phyloP scores from a whole-genome alignment of 2,797 vertebrate genomes.

The Selene dorsalis region DNA sequence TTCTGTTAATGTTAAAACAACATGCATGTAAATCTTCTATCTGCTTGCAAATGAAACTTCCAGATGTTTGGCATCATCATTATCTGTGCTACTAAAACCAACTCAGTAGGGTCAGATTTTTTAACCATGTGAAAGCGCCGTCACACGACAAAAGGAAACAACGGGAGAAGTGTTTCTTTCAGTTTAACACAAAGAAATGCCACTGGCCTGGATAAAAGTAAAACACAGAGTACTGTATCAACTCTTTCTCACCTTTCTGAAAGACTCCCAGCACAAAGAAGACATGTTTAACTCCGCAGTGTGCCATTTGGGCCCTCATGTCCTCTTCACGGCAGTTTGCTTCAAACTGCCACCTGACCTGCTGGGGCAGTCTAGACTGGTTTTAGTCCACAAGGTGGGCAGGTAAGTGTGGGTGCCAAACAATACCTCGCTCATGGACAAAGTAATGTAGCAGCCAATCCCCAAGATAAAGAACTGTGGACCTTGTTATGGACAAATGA shows the following conservation, averaged over 20 bases:
- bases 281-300: rapidly evolving
- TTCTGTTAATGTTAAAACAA: no score
- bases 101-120: no score
- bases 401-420: neutral
- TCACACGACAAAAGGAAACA: neutral
- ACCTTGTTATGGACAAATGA: neutral
- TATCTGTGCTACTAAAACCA: no score
- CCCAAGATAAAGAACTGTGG: neutral
- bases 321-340: no score
- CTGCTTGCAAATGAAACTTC: no score
- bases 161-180: neutral
- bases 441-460: neutral
- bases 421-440: neutral
- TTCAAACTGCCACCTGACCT: neutral
- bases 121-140: neutral
- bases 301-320: neutral
- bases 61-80: no score
- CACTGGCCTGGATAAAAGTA: neutral
- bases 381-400: no score
- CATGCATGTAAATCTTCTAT: no score
- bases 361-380: neutral
- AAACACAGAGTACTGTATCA: neutral
- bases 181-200: neutral
- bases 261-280: neutral
- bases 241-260: conserved; percentile 3